Base-by-base conservation (phyloP, 2,888 invertebrate species). In the Euplexia lucipara region DNA sequence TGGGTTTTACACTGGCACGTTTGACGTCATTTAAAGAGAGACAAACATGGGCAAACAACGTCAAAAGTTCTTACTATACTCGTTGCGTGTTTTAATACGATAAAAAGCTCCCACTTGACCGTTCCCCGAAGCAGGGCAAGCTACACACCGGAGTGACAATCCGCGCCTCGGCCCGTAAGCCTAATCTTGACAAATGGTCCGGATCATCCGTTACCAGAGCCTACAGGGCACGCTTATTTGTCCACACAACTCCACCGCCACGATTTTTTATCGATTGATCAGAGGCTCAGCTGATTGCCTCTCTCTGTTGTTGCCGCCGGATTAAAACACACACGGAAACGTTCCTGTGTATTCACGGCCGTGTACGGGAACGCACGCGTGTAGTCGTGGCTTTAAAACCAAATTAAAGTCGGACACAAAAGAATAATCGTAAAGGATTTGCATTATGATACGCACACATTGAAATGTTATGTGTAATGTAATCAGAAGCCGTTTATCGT, bases 251-350 rank as follows among this genome's bases (percentile, higher is more conserved):
- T 88, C 86, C 83, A 83, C 83, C 87, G 88, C 83, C 88, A 89
- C 90, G 88, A 92, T 93, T 94, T 92, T 93, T 95, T 94, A 95
- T 95, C 94, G 92, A 95, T 94, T 91, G 93, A 94, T 94, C 94
- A 90, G 87, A 80, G 86, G 92, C 92, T 93, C 92, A 94, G 91
- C 94, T 95, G 95, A 95, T 95, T 95, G 94, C 91, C 83, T 84
- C 89, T 86, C 92, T 94, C 86, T 94, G 93, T 94, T 92, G 93
- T 90, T 90, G 92, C 94, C 95, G 95, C 81, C 93, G 88, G 93
- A 93, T 93, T 92, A 92, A 88, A 74, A 68, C 82, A 74, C 84
- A 79, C 70, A 81, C 66, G 62, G 75, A 60, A 63, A 74, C 44
- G 32, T 45, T 30, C 10, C 56, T 44, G 47, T 35, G 53, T 65